Base-by-base conservation (phyloP, 2,113 vertebrate genomes). In the Heterotis niloticus region DNA sequence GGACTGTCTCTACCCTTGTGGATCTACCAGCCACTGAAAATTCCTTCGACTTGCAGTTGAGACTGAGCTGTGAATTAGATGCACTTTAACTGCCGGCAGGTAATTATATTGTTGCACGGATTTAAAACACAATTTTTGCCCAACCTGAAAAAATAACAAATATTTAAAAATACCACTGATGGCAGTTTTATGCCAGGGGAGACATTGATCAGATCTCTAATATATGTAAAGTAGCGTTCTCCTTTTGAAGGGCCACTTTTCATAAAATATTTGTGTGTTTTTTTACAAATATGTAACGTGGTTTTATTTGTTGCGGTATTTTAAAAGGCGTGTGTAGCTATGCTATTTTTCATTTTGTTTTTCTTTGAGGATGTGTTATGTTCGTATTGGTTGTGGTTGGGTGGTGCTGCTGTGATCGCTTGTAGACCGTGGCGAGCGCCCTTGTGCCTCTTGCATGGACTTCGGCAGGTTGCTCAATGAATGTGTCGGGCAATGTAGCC, bases 81-180 rank as follows among this genome's bases (percentile, higher is more conserved):
- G 57, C 34, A 51, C 23, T 74, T 23, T 59, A 59, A 7, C 71
- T 59, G 71, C 71, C 7, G 28, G 57, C 18, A 23, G 23, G 24
- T 59, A 74, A 74, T 57, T 20, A 51, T n/a, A 13, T 74, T 52
- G 52, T 26, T 51, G 14, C 71, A n/a, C 14, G 23, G 28, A 54
- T 7, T 74, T 74, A 74, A 44, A 74, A 74, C 24, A 57, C 71
- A 59, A 14, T n/a, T 74, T 28, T 74, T 52, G 57, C 51, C 71
- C 71, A 74, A n/a, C 71, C 57, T 23, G n/a, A n/a, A n/a, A 74
- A 74, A 54, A 71, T 71, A 71, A 57, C 24, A 74, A 57, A 13
- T 54, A 54, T 56, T 57, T n/a, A 56, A 74, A 74, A 56, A 2
- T 20, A 52, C 51, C 20, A n/a, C 51, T 10, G 24, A 13, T 57